These are phyloP conservation scores for Andricus curvator DNA, from an alignment of 2,888 invertebrate species.

Conservation along the genomic window DNA sequence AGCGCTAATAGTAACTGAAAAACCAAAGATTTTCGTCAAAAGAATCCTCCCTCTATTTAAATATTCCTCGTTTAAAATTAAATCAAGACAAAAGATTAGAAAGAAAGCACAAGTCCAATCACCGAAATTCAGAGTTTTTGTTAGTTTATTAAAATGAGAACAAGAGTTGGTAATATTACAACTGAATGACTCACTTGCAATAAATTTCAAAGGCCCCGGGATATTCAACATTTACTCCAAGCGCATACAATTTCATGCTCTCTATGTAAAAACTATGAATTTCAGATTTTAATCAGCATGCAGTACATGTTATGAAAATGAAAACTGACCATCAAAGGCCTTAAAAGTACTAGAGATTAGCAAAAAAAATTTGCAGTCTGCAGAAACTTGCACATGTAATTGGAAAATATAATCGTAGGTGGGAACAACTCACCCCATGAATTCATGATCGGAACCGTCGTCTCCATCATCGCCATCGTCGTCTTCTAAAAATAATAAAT, in stretches of 20 bases:
- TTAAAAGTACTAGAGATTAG: neutral
- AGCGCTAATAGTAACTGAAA: slow-evolving; percentile 62
- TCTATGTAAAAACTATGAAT: neutral
- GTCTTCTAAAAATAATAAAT: slow-evolving; percentile 67
- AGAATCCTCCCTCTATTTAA: neutral
- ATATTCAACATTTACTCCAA: slow-evolving; percentile 42
- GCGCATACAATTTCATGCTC: slow-evolving; percentile 49
- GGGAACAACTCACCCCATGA: slow-evolving; percentile 71
- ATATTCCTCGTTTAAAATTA: slow-evolving; percentile 39
- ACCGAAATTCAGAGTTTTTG: neutral
- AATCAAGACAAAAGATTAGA: slow-evolving; percentile 45
- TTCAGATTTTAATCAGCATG: neutral
- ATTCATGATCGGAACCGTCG: slow-evolving; percentile 76
- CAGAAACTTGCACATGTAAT: neutral
- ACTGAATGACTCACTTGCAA: slow-evolving; percentile 35
- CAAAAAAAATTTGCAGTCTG: slow-evolving; percentile 10
- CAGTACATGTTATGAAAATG: neutral
- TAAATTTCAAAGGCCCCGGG: slow-evolving; percentile 29
- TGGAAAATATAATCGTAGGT: neutral
- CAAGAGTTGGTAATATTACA: neutral
- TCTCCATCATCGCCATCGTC: slow-evolving; percentile 75
- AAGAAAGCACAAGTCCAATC: neutral
- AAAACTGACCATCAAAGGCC: neutral
- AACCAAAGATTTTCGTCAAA: slow-evolving; percentile 42
- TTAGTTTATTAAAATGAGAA: neutral